phyloP scores from a whole-genome alignment of 2,797 vertebrate species.

The Peromyscus attwateri region DNA sequence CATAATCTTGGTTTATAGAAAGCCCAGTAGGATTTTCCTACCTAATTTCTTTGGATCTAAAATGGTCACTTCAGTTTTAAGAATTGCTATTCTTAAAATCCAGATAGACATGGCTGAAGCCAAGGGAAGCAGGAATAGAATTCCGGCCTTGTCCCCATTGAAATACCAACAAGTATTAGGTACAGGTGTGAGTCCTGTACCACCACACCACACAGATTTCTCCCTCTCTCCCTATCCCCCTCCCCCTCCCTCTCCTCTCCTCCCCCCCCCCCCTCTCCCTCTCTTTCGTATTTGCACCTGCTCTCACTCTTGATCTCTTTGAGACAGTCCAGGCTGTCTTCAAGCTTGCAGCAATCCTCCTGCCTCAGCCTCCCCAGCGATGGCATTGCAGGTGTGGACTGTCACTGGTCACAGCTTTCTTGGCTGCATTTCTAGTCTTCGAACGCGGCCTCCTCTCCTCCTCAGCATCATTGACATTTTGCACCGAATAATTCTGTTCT shows the following conservation, averaged over 20 bases:
- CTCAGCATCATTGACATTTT: neutral
- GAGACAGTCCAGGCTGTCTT: neutral
- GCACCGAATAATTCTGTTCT: neutral
- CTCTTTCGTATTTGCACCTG: neutral
- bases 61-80: neutral
- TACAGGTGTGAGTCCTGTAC: neutral
- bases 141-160: neutral
- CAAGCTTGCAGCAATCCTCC: neutral
- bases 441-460: neutral
- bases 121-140: neutral
- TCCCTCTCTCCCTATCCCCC: neutral
- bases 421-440: neutral
- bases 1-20: conserved; percentile 21
- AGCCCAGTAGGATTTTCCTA: conserved; percentile 11
- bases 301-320: neutral
- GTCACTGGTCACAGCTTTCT: neutral
- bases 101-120: neutral
- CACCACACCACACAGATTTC: neutral
- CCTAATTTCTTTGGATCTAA: conserved; percentile 40
- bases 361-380: neutral
- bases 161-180: neutral
- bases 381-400: neutral
- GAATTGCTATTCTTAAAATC: neutral
- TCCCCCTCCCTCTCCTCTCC: fast-evolving
- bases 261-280: no score